Percentiles rank a stretch among this genome's conserved stretches.
phyloP scores from a whole-genome alignment of 35 echinoderm and acorn worm species.

The Holothuria glaberrima region DNA sequence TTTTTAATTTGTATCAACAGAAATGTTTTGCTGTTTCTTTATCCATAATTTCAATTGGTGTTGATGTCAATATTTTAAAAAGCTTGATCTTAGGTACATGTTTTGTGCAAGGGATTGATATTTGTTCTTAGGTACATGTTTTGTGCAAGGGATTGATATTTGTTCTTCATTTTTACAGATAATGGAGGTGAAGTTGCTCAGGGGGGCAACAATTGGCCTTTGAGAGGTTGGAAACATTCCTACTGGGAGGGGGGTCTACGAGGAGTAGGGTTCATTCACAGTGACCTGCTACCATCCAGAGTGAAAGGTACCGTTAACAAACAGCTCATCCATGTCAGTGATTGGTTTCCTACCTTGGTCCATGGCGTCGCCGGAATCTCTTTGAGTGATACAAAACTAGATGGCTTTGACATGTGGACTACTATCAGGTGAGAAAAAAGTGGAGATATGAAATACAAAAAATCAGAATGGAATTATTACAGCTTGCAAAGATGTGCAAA shows the following conservation, averaged over 20 bases:
- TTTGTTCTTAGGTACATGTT: too few species aligned
- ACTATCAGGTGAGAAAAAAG: constrained; percentile 52
- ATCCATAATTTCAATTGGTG: too few species aligned
- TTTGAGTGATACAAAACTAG: constrained; percentile 49
- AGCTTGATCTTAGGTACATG: too few species aligned
- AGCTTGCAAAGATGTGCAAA: too few species aligned
- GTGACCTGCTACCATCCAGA: constrained; percentile 55
- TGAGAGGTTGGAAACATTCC: constrained; percentile 74
- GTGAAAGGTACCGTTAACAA: constrained; percentile 69
- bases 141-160: too few species aligned
- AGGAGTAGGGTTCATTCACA: constrained; percentile 67
- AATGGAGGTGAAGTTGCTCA: constrained; percentile 68
- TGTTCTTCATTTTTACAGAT: constrained; percentile 41
- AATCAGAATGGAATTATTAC: neutral
- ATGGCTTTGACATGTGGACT: constrained; percentile 77
- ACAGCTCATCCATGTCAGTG: constrained; percentile 77
- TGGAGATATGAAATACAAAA: neutral
- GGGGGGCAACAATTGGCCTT: constrained; percentile 81
- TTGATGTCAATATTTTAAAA: too few species aligned
- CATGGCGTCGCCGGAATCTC: constrained; percentile 61
- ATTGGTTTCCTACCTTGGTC: constrained; percentile 86
- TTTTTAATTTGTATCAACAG: too few species aligned
- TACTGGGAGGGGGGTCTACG: constrained; percentile 82
- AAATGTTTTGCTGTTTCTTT: too few species aligned
- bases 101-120: too few species aligned